These are phyloP conservation scores for Carassius auratus DNA, from an alignment of 2,113 vertebrate species.

Conservation along the genomic window DNA sequence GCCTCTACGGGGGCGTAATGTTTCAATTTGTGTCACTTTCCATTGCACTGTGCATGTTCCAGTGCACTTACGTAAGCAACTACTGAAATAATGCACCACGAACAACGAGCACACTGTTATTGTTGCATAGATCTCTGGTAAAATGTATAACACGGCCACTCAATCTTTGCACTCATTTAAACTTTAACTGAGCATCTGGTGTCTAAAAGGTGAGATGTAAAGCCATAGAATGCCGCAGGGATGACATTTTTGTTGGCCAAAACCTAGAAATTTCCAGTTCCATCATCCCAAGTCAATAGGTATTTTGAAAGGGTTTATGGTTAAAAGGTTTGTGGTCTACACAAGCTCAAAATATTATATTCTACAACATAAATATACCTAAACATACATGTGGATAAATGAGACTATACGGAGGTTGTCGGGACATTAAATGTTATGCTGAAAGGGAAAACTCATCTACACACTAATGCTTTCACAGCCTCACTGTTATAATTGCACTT, in stretches of 20 bases:
- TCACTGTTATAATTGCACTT: not conserved
- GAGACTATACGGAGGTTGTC: not conserved
- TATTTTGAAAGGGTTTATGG: not conserved
- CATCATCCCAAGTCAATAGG: not conserved
- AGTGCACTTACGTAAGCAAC: not conserved
- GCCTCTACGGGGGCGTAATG: not conserved
- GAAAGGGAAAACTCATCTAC: not conserved
- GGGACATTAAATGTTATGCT: not conserved
- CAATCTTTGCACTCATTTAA: not conserved
- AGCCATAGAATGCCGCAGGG: not conserved
- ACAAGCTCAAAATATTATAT: not conserved
- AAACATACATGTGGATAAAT: not conserved
- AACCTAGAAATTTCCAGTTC: not conserved
- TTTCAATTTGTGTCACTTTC: conserved; percentile 23
- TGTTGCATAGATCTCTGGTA: not conserved
- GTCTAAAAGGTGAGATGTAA: not conserved
- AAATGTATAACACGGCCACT: not conserved
- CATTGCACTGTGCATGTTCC: not conserved
- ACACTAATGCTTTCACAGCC: not conserved
- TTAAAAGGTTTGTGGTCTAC: not conserved
- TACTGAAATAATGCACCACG: not conserved
- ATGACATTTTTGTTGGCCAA: not conserved
- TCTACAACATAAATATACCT: not conserved
- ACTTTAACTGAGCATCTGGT: not conserved
- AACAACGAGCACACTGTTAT: not conserved